Base-by-base conservation (phyloP, 2,888 invertebrate genomes). In the Sphecodes monilicornis region DNA sequence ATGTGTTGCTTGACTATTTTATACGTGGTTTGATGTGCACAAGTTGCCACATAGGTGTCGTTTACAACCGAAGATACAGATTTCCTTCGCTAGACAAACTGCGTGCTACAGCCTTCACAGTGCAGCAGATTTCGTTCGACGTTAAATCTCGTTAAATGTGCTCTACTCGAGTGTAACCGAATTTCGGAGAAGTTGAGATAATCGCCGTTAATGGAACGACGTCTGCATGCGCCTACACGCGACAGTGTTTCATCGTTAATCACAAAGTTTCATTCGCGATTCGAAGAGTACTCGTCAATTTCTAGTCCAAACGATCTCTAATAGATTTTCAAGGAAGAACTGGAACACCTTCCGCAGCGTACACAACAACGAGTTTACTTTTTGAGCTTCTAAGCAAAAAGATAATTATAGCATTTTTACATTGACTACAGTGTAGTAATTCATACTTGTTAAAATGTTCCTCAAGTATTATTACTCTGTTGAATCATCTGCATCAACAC, bases 141-240 rank as follows among this genome's bases (percentile, higher is more conserved):
- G 29, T 85, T 75, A 77, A 86, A 87, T 82, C 87, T 87, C 87
- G 82, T 78, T 85, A 85, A 78, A 85, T 76, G 69, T 66, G 50
- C 80, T 85, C 74, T 18, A 73, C 64, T 80, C 70, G 73, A 75
- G 76, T 87, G 82, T 82, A 72, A 75, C 80, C 75, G 85, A 87
- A 87, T 87, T 87, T 80, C 85, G 76, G 85, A 18, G 77, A 87
- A 86, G 77, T 86, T 76, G 69, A 85, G 87, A 82, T 78, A 85
- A 83, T 80, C 87, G 78, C 80, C 80, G 87, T 87, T 87, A 87
- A 87, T 87, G 87, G 87, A 85, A 87, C 87, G 73, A 83, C 85
- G 78, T 78, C 76, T 76, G 72, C 76, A n/a, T 73, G 50, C 72
- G 74, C 36, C 29, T 43, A 54, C 84, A 54, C 36, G 41, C 41